Evolutionary conservation across 2,113 vertebrate species (phyloP).

Genomic region (Corapipo altera): DNA sequence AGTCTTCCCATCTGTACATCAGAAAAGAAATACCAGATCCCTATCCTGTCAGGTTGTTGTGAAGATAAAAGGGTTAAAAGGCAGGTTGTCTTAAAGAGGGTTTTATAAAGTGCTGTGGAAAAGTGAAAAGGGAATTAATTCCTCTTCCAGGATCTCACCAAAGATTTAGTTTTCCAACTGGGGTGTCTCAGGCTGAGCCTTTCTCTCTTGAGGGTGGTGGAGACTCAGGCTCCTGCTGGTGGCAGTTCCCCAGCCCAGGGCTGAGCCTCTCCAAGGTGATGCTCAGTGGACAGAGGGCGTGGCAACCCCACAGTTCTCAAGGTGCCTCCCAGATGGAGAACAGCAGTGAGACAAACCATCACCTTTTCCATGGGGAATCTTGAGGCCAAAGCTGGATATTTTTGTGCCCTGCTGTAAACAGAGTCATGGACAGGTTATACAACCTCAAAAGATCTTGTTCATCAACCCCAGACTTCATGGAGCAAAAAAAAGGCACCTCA

Average conservation of each 20-base stretch:
- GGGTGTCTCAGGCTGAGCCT: background rate
- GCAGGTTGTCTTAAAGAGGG: background rate
- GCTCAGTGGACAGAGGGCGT: background rate
- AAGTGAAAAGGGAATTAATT: background rate
- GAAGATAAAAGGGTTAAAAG: background rate
- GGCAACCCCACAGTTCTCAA: background rate
- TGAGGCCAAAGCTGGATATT: background rate
- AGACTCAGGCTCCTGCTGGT: background rate
- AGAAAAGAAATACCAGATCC: background rate
- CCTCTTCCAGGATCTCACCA: background rate
- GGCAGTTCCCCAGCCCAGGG: background rate
- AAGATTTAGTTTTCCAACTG: background rate
- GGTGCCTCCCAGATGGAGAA: background rate
- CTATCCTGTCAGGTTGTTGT: accelerated
- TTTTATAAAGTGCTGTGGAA: background rate
- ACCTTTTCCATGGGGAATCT: background rate
- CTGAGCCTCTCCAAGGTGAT: background rate
- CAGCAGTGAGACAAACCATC: background rate
- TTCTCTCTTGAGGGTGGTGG: background rate
- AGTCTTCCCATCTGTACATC: background rate
- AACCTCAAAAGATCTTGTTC: background rate
- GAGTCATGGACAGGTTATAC: background rate
- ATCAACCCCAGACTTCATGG: background rate
- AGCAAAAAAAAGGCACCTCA: background rate
- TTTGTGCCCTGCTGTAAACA: background rate